phyloP scores from a whole-genome alignment of 2,797 vertebrate species.

The Fundulus diaphanus region DNA sequence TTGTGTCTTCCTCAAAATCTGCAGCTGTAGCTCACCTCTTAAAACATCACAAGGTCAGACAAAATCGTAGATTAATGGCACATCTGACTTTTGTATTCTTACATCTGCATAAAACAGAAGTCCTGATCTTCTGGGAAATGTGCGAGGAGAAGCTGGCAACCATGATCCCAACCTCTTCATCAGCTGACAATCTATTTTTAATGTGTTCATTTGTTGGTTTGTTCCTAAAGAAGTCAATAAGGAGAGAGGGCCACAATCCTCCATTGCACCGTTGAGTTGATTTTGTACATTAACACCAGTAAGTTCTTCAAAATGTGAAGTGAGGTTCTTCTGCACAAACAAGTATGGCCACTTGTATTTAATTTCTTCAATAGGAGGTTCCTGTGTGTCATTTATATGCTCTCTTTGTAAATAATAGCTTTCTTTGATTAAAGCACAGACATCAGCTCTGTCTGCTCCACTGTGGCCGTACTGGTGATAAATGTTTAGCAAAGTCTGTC shows the following conservation, averaged over 20 bases:
- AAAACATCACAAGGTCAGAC: neutral
- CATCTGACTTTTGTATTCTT: no score
- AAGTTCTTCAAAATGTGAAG: conserved; percentile 3
- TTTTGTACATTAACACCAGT: neutral
- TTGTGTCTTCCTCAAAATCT: neutral
- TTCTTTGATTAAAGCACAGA: no score
- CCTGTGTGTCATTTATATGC: no score
- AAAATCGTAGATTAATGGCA: no score
- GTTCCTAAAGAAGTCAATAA: neutral
- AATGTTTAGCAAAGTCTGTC: no score
- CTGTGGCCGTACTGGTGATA: no score
- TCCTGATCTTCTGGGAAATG: neutral
- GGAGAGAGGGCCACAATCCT: neutral
- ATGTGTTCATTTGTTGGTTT: conserved; percentile 4
- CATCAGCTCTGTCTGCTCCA: no score
- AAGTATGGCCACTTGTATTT: neutral
- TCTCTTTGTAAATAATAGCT: no score
- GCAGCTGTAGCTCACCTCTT: neutral
- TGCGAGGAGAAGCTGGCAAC: neutral
- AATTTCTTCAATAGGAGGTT: neutral
- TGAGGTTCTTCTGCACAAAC: neutral
- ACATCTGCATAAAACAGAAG: neutral
- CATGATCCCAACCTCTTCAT: no score
- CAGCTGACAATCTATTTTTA: neutral
- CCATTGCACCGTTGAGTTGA: neutral